Base-by-base conservation (phyloP, 2,797 vertebrate genomes). In the Clangula hyemalis region DNA sequence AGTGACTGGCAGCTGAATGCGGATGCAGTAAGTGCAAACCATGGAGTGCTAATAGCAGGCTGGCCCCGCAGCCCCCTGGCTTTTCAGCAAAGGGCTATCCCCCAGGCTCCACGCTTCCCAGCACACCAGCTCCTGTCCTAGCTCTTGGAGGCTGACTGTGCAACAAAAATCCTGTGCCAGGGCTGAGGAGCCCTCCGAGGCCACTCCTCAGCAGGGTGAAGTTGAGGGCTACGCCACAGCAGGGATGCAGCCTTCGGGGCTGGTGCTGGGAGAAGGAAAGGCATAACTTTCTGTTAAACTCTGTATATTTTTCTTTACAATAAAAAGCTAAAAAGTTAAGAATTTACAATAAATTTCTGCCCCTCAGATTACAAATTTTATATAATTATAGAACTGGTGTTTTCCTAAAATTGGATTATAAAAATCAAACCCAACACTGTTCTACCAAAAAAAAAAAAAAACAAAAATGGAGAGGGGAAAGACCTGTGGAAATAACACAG, bases 281-380 rank as follows among this genome's bases (percentile, higher is more conserved):
- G 87, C 68, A 65, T 90, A 96, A 90, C 36, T 83, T 96, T 93
- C 90, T 92, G 89, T 97, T 96, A 95, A 96, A 97, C 87, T 97
- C 95, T 93, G 73, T 97, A 85, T 94, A 92, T 95, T 94, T 93
- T 93, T 94, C 71, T 97, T 97, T 97, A 97, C 95, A 97, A 97
- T 97, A 96, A 92, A 95, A 96, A 96, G 94, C 94, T 95, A 66
- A 94, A 94, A 97, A 96, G 91, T 95, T 94, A 89, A 96, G 89
- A 94, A 94, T 95, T 96, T 90, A 87, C 86, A 97, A 92, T 96
- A 92, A 91, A 95, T 36, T 95, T 85, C 87, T 92, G 84, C 72
- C 94, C 96, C 71, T 96, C 91, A 36, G 94, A 58, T 94, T 96
- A 97, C 76, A 95, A 95, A 82, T 73, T 79, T 84, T 90, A 71